Conservation (phyloP, 2,113 vertebrate species). For the Neotoma lepida region DNA sequence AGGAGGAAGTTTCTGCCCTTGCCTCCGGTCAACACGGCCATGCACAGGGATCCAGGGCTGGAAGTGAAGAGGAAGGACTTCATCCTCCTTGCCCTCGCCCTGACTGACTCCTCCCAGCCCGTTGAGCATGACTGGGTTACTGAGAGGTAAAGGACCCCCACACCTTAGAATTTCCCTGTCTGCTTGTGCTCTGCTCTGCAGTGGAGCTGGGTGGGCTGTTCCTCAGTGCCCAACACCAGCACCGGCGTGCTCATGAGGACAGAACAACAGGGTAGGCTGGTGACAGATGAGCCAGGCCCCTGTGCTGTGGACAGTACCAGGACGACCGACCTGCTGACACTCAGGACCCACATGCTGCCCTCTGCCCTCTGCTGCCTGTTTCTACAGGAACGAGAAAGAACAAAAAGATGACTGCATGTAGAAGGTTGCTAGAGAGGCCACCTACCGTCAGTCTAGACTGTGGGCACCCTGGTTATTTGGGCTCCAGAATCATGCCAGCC, state of each 20-base stretch:
- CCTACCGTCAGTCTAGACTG: fast-evolving
- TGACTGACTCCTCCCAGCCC: background rate
- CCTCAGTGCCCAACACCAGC: too few relatives aligned
- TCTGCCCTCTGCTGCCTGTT: background rate
- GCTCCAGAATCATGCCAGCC: background rate
- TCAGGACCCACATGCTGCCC: background rate
- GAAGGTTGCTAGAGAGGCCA: background rate
- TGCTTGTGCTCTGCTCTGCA: background rate
- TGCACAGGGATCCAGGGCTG: too few relatives aligned
- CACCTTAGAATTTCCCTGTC: background rate
- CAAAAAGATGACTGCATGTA: background rate
- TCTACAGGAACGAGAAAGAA: background rate
- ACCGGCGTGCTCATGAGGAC: fast-evolving
- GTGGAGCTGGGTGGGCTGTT: background rate
- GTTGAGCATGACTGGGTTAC: background rate
- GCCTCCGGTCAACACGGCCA: background rate
- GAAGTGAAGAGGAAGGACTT: background rate
- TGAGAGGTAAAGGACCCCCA: background rate
- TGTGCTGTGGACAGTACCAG: background rate
- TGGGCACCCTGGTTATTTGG: background rate
- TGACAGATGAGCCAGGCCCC: fast-evolving
- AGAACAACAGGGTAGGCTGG: background rate
- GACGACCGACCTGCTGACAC: fast-evolving
- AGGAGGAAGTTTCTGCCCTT: fast-evolving
- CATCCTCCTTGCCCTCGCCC: fast-evolving